phyloP scores from a whole-genome alignment of 1,140 invertebrate species.

The Apocrypta bakeri region DNA sequence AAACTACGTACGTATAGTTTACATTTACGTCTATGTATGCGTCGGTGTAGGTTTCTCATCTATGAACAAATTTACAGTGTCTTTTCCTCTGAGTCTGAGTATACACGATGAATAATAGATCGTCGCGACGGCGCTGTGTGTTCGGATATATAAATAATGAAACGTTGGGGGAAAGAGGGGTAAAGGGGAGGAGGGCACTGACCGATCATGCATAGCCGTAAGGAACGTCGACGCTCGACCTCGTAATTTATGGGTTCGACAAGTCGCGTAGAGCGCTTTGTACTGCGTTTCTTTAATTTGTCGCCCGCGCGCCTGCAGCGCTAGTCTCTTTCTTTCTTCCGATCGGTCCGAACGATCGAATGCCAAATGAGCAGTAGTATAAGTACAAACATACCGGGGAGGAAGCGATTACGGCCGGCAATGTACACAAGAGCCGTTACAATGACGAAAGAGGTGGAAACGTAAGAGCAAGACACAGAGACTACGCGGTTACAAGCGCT shows the following conservation, averaged over 20 bases:
- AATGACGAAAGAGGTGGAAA: too few relatives aligned
- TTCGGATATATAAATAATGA: conserved; percentile 41
- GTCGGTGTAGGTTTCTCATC: conserved; percentile 32
- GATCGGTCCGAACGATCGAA: background rate
- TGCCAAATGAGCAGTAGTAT: background rate
- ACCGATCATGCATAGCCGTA: conserved; percentile 29
- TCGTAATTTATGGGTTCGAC: conserved; percentile 9
- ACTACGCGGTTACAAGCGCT: background rate
- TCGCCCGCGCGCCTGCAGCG: background rate
- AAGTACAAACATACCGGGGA: background rate
- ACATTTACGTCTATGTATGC: conserved; percentile 22
- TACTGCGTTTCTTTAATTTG: background rate
- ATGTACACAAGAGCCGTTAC: too few relatives aligned
- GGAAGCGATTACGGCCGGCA: too few relatives aligned
- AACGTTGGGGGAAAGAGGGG: conserved; percentile 4
- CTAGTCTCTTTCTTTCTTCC: background rate
- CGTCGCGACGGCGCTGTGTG: conserved; percentile 10
- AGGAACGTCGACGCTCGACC: conserved; percentile 11
- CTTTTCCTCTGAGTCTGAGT: conserved; percentile 41
- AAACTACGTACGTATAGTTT: conserved; percentile 47
- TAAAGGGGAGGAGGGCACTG: background rate
- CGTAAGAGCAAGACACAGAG: background rate
- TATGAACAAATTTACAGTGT: conserved; percentile 71
- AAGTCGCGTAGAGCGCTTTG: background rate
- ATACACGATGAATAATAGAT: conserved; percentile 31